Evolutionary conservation across 2,888 invertebrate species (phyloP).

Genomic region (Salpingus planirostris): DNA sequence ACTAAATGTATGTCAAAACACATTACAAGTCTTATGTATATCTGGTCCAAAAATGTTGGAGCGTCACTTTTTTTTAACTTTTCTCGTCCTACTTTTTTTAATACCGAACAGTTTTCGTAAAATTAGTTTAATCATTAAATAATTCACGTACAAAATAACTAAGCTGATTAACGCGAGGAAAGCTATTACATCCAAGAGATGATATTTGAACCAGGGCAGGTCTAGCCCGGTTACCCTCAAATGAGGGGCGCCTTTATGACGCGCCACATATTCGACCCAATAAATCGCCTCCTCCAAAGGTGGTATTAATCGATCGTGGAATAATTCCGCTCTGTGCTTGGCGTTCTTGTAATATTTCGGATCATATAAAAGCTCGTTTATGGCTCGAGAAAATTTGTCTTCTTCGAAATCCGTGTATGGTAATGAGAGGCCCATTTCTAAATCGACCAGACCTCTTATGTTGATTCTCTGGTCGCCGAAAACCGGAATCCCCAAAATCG

Average conservation of each 20-base stretch:
- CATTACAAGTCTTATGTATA: too few relatives aligned
- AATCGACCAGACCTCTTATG: too few relatives aligned
- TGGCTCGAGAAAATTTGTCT: slow-evolving; percentile 1
- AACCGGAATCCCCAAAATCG: slow-evolving; percentile 13
- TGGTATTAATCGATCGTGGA: slow-evolving; percentile 14
- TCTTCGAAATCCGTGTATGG: slow-evolving; percentile 5
- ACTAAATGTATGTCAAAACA: too few relatives aligned
- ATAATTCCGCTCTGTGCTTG: slow-evolving; percentile 8
- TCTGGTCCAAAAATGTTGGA: too few relatives aligned
- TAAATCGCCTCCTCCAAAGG: slow-evolving; percentile 18
- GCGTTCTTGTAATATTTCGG: slow-evolving; percentile 12
- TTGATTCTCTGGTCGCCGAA: slow-evolving; percentile 11
- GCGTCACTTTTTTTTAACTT: neutral
- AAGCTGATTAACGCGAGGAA: neutral
- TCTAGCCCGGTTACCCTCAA: slow-evolving; percentile 7
- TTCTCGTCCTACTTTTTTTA: too few relatives aligned
- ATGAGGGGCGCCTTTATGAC: slow-evolving; percentile 18
- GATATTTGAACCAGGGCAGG: slow-evolving; percentile 9
- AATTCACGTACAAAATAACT: neutral
- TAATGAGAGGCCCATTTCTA: slow-evolving; percentile 3
- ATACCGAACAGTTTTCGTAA: neutral
- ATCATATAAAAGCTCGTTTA: slow-evolving; percentile 13
- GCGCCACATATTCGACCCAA: slow-evolving; percentile 18
- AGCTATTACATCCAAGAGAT: slow-evolving; percentile 6
- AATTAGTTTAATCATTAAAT: neutral